Evolutionary conservation across 2,888 invertebrate species (phyloP).

Genomic region (Gryllus longicercus): DNA sequence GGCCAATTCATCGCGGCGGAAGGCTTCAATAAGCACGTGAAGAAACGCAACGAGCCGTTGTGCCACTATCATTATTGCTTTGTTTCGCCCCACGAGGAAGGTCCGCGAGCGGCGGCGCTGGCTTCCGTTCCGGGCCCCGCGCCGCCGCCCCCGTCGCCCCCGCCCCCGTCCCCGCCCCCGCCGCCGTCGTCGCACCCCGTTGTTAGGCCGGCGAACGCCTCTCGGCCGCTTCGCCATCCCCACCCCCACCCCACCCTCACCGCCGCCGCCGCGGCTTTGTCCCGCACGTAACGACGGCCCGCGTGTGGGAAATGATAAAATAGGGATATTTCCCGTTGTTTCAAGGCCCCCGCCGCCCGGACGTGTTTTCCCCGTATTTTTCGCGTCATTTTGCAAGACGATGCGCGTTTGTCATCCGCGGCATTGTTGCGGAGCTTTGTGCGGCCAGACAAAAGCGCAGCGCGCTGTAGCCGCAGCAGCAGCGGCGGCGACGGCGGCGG

Average conservation of each 20-base stretch:
- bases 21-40: slow-evolving; percentile 17
- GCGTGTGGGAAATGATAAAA: slow-evolving; percentile 17
- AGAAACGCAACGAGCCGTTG: slow-evolving; percentile 10
- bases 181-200: not conserved
- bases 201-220: not conserved
- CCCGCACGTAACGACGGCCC: slow-evolving; percentile 7
- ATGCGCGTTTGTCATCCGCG: slow-evolving; percentile 17
- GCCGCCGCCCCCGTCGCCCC: not conserved
- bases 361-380: slow-evolving; percentile 10
- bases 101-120: not conserved
- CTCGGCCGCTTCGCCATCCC: not conserved
- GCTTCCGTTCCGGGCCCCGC: not conserved
- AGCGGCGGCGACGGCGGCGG: not conserved
- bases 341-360: slow-evolving; percentile 5
- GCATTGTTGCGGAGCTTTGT: slow-evolving; percentile 8
- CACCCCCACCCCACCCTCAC: not conserved
- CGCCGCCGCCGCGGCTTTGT: not conserved
- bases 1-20: slow-evolving; percentile 17
- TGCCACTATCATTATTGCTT: slow-evolving; percentile 10
- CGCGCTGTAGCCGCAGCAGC: not conserved
- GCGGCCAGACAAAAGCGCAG: not conserved
- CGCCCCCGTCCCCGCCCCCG: not conserved
- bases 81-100: not conserved
- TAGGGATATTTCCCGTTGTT: slow-evolving; percentile 17
- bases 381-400: slow-evolving; percentile 17